Evolutionary conservation across 64 coral and sea anemone species (phyloP), one percentile per base, ranked within the genome.

Genomic region (Montipora sp.): DNA sequence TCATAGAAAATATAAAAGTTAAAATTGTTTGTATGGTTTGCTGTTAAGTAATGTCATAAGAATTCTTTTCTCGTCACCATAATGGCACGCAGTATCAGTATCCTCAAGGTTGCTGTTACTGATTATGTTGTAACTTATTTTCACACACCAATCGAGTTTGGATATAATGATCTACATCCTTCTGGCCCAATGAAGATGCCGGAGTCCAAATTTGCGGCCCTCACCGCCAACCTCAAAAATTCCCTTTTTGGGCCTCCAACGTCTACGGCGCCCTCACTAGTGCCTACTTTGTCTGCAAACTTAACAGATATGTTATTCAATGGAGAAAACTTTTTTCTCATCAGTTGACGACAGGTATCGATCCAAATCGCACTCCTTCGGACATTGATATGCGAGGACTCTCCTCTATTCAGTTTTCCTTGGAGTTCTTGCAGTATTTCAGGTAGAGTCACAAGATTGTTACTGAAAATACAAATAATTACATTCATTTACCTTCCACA

Each of bases 211-310:
- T 90, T 79, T 8, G 47, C 61, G 7, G 59, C 89, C 51, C 71
- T 91, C 63, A 83, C 77, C 19, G 75, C 22, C 13, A 91, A 16
- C 51, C 89, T 73, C 4, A 91, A 67, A 66, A 83, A 91, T 45
- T 91, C 89, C 57, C 89, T 53, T 73, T 67, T 22, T 7, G 78
- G 89, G 18, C 79, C 89, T 3, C 89, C 89, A 15, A 73, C 79
- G 43, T 91, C 89, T 7, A 91, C 79, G 8, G 88, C 77, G 4
- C 88, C 88, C 61, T 90, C 88, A 23, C 76, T 80, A 16, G 47
- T 90, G 12, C 89, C 79, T 15, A 83, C 63, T 13, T 81, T 80
- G 57, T 91, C 89, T 0, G 78, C 78, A 91, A 91, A 91, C 18
- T 80, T 79, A 36, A 83, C 89, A 4, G 89, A 91, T 43, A 91